Evolutionary conservation across 64 coral and sea anemone species (phyloP), one percentile per base, ranked within the genome.

Genomic region (Catalaphyllia jardinei): DNA sequence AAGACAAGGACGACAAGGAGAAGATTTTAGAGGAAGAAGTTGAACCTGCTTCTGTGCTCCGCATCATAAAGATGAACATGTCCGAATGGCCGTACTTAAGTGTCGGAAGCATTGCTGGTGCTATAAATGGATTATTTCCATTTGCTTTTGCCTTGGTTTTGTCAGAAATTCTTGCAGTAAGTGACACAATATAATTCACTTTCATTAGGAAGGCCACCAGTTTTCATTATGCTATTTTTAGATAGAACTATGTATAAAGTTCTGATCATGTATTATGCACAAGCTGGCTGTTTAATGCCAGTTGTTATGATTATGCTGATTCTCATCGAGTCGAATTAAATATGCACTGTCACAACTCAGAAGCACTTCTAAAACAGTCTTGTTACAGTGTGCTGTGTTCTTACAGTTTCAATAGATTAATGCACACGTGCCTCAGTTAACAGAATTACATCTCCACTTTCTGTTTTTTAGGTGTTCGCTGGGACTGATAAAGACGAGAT

Each of bases 141-240:
- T 73, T 98, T 64, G 93, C 93, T 8, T 98, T 98, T 81, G 96
- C 96, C 29, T 42, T 98, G 31, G 54, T 98, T 75, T 84, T 98
- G 28, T 86, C 90, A 29, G 93, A 98, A 87, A 89, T 98, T 31
- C 88, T 98, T 3, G 80, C 60, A 42, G 96, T 95, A 95, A 98
- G 93, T 90, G 75, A 30, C 4, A 63, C 30, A 12, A n/a, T 52
- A 1, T 12, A 29, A 13, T 60, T 77, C 22, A 35, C 22, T 38
- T 50, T 71, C 11, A 35, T 49, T 59, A 55, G 9, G 50, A 65
- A 65, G 0, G 24, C 14, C 1, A 62, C 60, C 20, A 65, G 62
- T 65, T 65, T n/a, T 65, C 4, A 57, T 57, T 57, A 14, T 13
- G 54, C 54, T 15, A 57, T 16, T 16, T 2, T 57, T 14, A 57